These are phyloP conservation scores for Parnassius apollo DNA, from an alignment of 2,888 invertebrate genomes.

Conservation along the genomic window DNA sequence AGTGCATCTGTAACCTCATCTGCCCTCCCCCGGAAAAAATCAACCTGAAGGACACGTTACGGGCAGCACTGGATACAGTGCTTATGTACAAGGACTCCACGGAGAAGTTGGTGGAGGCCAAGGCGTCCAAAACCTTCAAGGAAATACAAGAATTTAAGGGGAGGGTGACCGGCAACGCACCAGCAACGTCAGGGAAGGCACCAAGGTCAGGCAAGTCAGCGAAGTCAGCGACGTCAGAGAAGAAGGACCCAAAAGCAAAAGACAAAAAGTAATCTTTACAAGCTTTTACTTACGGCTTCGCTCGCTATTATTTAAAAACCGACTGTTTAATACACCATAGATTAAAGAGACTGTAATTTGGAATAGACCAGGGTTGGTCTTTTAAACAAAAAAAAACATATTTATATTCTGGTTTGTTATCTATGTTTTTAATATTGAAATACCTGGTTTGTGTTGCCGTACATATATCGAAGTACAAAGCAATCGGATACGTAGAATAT, in stretches of 20 bases:
- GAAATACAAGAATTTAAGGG: background rate
- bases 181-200: background rate
- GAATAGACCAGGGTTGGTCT: no score
- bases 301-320: no score
- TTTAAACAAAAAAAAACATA: no score
- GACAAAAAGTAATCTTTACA: background rate
- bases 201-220: background rate
- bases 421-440: no score
- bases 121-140: background rate
- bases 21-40: conserved; percentile 6
- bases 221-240: background rate
- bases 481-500: no score
- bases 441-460: no score
- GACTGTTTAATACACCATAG: no score
- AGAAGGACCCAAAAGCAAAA: background rate
- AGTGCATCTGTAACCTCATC: conserved; percentile 22
- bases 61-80: conserved; percentile 1
- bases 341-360: no score
- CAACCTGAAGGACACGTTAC: background rate
- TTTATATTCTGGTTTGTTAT: no score
- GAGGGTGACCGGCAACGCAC: background rate
- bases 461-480: no score
- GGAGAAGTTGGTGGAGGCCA: conserved; percentile 1
- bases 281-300: no score
- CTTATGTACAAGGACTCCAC: conserved; percentile 15